A percentile compares a stretch with the other conserved stretches of the same genome.
Evolutionary conservation across 2,797 vertebrate genomes (phyloP).

Genomic region (Cuniculus paca): DNA sequence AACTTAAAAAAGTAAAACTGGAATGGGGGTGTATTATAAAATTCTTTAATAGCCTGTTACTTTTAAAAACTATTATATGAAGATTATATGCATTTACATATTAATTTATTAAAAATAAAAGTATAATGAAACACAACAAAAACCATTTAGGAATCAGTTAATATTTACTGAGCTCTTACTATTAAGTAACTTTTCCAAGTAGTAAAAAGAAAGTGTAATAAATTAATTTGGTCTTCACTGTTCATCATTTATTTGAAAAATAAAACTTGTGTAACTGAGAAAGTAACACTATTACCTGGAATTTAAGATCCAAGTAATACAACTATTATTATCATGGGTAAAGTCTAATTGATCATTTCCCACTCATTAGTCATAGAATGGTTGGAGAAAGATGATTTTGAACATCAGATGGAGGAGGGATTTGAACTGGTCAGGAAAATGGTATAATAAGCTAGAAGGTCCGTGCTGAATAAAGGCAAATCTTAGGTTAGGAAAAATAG

Average conservation of each 20-base stretch:
- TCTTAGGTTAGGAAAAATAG: neutral
- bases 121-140: constrained; percentile 41
- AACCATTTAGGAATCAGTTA: constrained; percentile 47
- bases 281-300: constrained; percentile 26
- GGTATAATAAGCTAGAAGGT: neutral
- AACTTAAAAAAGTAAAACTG: constrained; percentile 58
- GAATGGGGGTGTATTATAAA: neutral
- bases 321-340: neutral
- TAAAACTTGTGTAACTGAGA: constrained; percentile 47
- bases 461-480: constrained; percentile 4
- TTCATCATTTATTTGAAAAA: constrained; percentile 56
- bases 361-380: neutral
- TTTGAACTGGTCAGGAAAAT: constrained; percentile 19
- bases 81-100: constrained; percentile 18
- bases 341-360: neutral
- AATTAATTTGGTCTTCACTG: constrained; percentile 22
- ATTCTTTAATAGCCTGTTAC: constrained; percentile 36
- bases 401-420: neutral
- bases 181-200: constrained; percentile 58
- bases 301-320: constrained; percentile 46
- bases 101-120: constrained; percentile 55
- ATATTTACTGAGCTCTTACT: constrained; percentile 38
- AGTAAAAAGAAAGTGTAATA: constrained; percentile 34
- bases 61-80: constrained; percentile 34
- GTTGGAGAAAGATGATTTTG: constrained; percentile 56